Base-by-base conservation (phyloP, 2,888 invertebrate genomes). In the Volucella bombylans region DNA sequence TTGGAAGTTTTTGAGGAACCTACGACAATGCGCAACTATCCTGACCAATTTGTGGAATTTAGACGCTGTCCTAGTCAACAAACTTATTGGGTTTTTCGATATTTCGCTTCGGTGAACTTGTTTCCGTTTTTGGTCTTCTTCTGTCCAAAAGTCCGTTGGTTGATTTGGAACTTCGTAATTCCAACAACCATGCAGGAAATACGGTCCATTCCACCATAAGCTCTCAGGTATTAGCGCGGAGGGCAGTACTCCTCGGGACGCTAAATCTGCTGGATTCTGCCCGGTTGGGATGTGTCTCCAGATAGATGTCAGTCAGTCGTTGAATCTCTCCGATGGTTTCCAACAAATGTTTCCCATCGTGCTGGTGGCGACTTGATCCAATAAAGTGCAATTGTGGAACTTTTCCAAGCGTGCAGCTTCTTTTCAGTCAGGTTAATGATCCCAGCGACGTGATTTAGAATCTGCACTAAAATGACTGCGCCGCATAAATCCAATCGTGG, bases 231-330 rank as follows among this genome's bases (percentile, higher is more conserved):
- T 41, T 39, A 52, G 23, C 1, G 3, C 50, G 11, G 43, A 54
- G 12, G 54, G 54, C 18, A 23, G 23, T 31, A 67, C 54, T 15
- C 82, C 82, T 45, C 85, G 23, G n/a, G 85, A 72, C 11, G 81
- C 67, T 9, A 86, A 57, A 62, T 87, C 83, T 1, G 86, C 87
- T 11, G 85, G 73, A 18, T 18, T 18, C 18, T 85, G 18, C 1
- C 2, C 2, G 18, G 18, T 18, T 18, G 18, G 1, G 1, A 23
- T 23, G 18, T 23, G 18, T 23, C 2, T 23, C 18, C 18, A 23
- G 18, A 23, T 23, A 23, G 18, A 18, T 18, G 18, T 18, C 2
- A 1, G 18, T 18, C 18, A 18, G 18, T 18, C 18, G 18, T 2
- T 18, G 18, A 18, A 18, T 18, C 18, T 18, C 18, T 18, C 18